phyloP scores from a whole-genome alignment of 2,113 vertebrate genomes.

The Cervus canadensis region DNA sequence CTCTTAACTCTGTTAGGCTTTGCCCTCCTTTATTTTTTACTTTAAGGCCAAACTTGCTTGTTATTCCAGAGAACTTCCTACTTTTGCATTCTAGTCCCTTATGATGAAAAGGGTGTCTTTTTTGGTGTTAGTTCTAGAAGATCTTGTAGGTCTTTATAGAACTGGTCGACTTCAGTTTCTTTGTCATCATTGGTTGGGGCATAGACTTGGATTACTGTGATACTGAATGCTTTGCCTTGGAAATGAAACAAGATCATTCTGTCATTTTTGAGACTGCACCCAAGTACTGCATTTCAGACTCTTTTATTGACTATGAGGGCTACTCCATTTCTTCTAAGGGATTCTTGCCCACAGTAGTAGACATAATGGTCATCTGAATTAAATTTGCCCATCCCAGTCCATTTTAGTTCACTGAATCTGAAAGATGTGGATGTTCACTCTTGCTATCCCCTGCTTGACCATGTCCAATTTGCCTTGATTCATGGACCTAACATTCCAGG shows the following conservation, averaged over 20 bases:
- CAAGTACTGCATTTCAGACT: not conserved
- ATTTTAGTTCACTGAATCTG: not conserved
- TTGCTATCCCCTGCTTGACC: not conserved
- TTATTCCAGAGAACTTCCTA: not conserved
- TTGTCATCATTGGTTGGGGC: not conserved
- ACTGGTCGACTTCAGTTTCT: not conserved
- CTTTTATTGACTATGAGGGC: not conserved
- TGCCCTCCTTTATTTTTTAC: not conserved
- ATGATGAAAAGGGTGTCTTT: not conserved
- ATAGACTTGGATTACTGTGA: not conserved
- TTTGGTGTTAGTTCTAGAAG: not conserved
- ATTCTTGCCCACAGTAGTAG: not conserved
- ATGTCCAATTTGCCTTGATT: not conserved
- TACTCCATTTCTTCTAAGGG: not conserved
- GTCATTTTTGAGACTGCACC: not conserved
- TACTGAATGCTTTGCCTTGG: not conserved
- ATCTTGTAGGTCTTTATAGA: not conserved
- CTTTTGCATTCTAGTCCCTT: not conserved
- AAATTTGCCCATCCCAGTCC: not conserved
- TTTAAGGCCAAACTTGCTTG: not conserved
- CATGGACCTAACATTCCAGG: not conserved
- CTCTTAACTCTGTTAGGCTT: not conserved
- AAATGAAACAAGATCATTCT: not conserved
- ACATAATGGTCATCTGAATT: not conserved
- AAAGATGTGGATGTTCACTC: not conserved